A percentile compares a stretch with the other conserved stretches of the same genome.
Conservation (phyloP, 2,888 invertebrate species). For the Mythimna pallens region DNA sequence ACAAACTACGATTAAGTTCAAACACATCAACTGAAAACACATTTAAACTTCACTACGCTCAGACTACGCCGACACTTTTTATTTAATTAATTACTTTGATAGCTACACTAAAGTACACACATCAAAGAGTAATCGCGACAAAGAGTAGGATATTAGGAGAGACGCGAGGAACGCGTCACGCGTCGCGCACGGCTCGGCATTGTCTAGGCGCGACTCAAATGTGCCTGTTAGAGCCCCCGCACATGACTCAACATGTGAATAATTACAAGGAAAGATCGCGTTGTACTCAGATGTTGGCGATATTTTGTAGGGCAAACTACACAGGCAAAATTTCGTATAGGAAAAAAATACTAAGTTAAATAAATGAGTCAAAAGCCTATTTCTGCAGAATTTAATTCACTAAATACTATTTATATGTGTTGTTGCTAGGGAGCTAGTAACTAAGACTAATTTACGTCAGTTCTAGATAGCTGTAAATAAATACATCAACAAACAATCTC, state of each 20-base stretch:
- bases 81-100: slow-evolving; percentile 32
- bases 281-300: neutral
- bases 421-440: neutral
- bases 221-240: slow-evolving; percentile 37
- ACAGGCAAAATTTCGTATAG: neutral
- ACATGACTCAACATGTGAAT: slow-evolving; percentile 55
- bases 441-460: slow-evolving; percentile 5
- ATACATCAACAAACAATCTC: slow-evolving; percentile 8
- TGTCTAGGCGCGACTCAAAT: slow-evolving; percentile 50
- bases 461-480: slow-evolving; percentile 5
- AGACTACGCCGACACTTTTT: slow-evolving; percentile 28
- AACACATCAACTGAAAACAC: slow-evolving; percentile 4
- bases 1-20: slow-evolving; percentile 13
- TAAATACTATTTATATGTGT: neutral
- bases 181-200: slow-evolving; percentile 52
- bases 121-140: slow-evolving; percentile 32
- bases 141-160: slow-evolving; percentile 39
- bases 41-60: neutral
- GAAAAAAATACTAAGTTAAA: neutral
- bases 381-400: neutral
- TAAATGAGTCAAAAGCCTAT: neutral
- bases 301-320: neutral
- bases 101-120: slow-evolving; percentile 23
- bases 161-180: slow-evolving; percentile 52
- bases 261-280: slow-evolving; percentile 31